These are phyloP conservation scores for Gymnocephalus cernua DNA, from an alignment of 2,113 vertebrate species.

Conservation along the genomic window DNA sequence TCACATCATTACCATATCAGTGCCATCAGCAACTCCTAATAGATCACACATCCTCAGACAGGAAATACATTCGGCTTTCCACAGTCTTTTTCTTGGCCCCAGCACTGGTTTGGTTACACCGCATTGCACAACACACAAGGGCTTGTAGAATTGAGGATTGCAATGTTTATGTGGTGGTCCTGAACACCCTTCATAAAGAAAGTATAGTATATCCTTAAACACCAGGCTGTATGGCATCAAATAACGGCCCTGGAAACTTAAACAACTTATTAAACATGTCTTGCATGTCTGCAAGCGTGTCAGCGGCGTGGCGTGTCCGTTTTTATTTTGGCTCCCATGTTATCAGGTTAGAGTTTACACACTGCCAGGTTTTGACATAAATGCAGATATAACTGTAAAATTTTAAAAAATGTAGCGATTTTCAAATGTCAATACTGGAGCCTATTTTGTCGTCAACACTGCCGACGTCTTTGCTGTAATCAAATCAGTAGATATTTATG, in stretches of 20 bases:
- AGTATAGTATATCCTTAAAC: neutral
- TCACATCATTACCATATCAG: slow-evolving; percentile 51
- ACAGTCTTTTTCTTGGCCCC: slow-evolving; percentile 11
- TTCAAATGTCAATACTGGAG: too few relatives aligned
- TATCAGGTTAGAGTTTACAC: too few relatives aligned
- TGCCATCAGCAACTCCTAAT: slow-evolving; percentile 42
- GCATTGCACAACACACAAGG: neutral
- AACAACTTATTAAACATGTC: neutral
- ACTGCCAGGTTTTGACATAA: too few relatives aligned
- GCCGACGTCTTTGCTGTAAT: too few relatives aligned
- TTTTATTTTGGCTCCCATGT: too few relatives aligned
- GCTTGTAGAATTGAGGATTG: neutral
- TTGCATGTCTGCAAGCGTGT: too few relatives aligned
- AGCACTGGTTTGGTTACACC: neutral
- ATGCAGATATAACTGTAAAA: too few relatives aligned
- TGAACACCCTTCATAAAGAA: neutral
- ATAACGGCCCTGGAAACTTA: neutral
- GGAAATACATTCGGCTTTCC: slow-evolving; percentile 16
- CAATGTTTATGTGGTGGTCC: neutral
- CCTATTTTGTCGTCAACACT: too few relatives aligned
- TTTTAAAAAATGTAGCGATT: too few relatives aligned
- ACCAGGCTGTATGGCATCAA: neutral
- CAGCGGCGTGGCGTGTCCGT: too few relatives aligned
- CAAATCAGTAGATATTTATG: too few relatives aligned
- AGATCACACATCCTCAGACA: slow-evolving; percentile 26